Evolutionary conservation across 2,113 vertebrate species (phyloP).

Genomic region (Columba livia): DNA sequence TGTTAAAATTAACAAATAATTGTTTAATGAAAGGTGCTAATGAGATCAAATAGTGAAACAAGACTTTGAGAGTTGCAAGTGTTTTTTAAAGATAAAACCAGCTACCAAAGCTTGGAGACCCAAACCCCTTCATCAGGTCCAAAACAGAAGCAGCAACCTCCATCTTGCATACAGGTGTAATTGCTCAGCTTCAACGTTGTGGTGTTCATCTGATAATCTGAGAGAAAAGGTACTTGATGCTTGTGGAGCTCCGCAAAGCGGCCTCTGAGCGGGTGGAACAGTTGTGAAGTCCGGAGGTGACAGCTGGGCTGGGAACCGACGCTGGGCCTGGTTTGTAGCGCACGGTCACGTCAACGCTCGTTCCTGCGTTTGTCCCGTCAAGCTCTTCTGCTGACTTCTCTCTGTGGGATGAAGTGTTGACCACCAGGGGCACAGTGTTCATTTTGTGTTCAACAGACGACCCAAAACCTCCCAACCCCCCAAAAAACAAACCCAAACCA

Average conservation of each 20-base stretch:
- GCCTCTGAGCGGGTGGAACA: neutral
- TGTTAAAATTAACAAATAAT: neutral
- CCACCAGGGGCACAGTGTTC: neutral
- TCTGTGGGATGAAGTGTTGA: neutral
- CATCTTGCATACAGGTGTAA: neutral
- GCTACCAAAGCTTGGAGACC: neutral
- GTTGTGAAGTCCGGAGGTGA: neutral
- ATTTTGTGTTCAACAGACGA: neutral
- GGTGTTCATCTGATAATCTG: neutral
- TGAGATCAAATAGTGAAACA: neutral
- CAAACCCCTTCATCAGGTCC: neutral
- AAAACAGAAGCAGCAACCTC: neutral
- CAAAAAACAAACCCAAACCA: neutral
- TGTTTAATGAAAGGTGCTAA: neutral
- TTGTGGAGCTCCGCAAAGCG: neutral
- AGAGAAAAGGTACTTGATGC: neutral
- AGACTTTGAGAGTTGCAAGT: neutral
- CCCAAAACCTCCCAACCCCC: neutral
- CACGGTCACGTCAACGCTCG: accelerated
- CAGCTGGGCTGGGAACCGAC: neutral
- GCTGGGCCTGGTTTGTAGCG: neutral
- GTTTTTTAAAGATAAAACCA: neutral
- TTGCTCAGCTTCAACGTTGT: neutral
- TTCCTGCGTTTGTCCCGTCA: neutral
- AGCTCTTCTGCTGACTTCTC: neutral